Conservation (phyloP, 53 echinoderm and acorn worm genomes). For the Paelopatides confundens region DNA sequence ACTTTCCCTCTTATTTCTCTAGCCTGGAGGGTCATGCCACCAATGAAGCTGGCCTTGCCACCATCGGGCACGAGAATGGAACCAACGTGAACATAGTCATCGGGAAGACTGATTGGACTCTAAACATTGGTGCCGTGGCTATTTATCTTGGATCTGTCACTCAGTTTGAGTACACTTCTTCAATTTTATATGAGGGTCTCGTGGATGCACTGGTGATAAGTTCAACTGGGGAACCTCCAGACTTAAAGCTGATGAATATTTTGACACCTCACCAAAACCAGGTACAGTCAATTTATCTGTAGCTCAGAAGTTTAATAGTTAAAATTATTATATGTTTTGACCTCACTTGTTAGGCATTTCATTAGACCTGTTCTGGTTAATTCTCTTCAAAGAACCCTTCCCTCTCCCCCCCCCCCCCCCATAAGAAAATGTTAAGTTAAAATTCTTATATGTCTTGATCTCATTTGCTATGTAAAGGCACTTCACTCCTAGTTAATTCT, state of each 20-base stretch:
- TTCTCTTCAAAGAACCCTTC: too few relatives aligned
- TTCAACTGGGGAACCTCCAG: background rate
- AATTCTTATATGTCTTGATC: too few relatives aligned
- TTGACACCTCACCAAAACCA: constrained; percentile 33
- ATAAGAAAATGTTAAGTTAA: too few relatives aligned
- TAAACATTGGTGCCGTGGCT: constrained; percentile 65
- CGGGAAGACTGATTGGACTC: constrained; percentile 20
- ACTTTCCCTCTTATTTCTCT: constrained; percentile 48
- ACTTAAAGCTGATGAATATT: background rate
- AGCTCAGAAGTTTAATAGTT: too few relatives aligned
- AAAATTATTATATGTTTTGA: too few relatives aligned
- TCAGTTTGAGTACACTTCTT: background rate
- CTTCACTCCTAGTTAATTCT: too few relatives aligned
- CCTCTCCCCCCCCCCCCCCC: too few relatives aligned
- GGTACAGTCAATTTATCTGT: background rate
- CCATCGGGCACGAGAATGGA: constrained; percentile 66
- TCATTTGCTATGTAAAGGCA: too few relatives aligned
- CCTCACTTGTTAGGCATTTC: too few relatives aligned
- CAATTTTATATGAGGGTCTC: background rate
- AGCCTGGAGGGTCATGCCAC: constrained; percentile 78
- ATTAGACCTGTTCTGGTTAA: too few relatives aligned
- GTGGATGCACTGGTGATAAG: constrained; percentile 6
- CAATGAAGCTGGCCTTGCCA: constrained; percentile 75
- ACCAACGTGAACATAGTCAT: constrained; percentile 66
- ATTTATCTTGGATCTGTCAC: constrained; percentile 71